Evolutionary conservation across 2,113 vertebrate species (phyloP), one percentile per base, ranked within the genome.

Genomic region (Ifrita kowaldi): DNA sequence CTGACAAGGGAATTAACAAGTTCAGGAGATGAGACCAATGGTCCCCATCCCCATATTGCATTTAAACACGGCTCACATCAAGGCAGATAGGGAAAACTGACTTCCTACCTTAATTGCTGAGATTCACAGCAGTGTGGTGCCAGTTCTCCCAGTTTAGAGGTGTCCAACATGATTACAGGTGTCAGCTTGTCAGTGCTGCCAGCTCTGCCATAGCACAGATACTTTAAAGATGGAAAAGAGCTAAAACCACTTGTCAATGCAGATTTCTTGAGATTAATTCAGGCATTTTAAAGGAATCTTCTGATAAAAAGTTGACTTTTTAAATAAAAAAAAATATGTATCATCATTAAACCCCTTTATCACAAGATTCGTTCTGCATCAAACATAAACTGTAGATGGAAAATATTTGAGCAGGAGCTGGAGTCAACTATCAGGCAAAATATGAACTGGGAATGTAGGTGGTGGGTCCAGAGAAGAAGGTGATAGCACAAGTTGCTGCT

Each of bases 401-500:
- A 98, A 97, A 91, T 88, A 95, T 80, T 53, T 89, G 49, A 93
- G 49, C 62, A 73, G 71, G 91, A 97, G 49, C 77, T 95, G 75
- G 87, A 89, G 70, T 75, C 79, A 64, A 41, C 32, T 91, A 13
- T 52, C 46, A 71, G n/a, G 84, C 71, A 70, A 93, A 83, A 93
- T 90, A 67, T 23, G 91, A 93, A 75, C 65, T 82, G 94, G 84
- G 89, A 97, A 93, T 92, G 4, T 44, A 83, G 97, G 52, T 62
- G 39, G 37, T 59, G 70, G 94, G 59, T 49, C 69, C 80, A 42
- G 52, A 70, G 90, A n/a, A 71, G 84, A 90, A 87, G 84, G 71
- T 89, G 91, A 74, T 42, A 87, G 84, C 88, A 63, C 44, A 80
- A 64, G 30, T 22, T 55, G 55, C 27, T 57, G 42, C 76, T 88